Percentiles rank a stretch among this genome's conserved stretches.
These are phyloP conservation scores for Punctoribates punctum DNA, from an alignment of 2,888 invertebrate genomes.

Conservation along the genomic window DNA sequence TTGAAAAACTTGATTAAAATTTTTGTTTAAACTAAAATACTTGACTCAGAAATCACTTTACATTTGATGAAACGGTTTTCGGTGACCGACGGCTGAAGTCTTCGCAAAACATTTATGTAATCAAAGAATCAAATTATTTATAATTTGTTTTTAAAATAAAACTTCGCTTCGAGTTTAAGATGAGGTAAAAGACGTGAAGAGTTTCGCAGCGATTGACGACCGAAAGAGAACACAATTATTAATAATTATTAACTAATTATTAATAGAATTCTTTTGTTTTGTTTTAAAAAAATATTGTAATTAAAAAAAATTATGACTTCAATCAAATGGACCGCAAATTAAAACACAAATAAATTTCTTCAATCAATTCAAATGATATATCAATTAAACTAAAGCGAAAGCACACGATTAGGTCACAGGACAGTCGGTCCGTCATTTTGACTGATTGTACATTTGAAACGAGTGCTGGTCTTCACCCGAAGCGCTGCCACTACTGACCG, in stretches of 20 bases:
- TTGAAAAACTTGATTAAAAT: too few relatives aligned
- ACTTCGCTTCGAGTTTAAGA: not conserved
- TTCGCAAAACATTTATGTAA: too few relatives aligned
- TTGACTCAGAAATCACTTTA: too few relatives aligned
- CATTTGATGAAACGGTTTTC: too few relatives aligned
- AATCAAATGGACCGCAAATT: not conserved
- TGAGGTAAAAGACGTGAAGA: slow-evolving; percentile 19
- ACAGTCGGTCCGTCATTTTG: slow-evolving; percentile 46
- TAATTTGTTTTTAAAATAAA: not conserved
- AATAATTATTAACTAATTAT: not conserved
- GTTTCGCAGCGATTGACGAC: too few relatives aligned
- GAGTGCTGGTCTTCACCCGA: slow-evolving; percentile 49
- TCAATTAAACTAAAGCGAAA: slow-evolving; percentile 23
- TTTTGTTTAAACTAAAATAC: too few relatives aligned
- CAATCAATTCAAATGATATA: slow-evolving; percentile 4
- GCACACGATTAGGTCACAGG: not conserved
- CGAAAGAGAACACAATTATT: not conserved
- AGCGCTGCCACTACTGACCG: slow-evolving; percentile 46
- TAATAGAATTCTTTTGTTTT: too few relatives aligned
- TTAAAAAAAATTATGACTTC: slow-evolving; percentile 2
- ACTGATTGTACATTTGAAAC: slow-evolving; percentile 48
- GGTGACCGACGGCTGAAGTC: too few relatives aligned
- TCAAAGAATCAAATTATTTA: not conserved
- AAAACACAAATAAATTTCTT: not conserved
- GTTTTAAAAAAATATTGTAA: slow-evolving; percentile 4